Evolutionary conservation across 2,888 invertebrate species (phyloP).

Genomic region (Buathra laborator): DNA sequence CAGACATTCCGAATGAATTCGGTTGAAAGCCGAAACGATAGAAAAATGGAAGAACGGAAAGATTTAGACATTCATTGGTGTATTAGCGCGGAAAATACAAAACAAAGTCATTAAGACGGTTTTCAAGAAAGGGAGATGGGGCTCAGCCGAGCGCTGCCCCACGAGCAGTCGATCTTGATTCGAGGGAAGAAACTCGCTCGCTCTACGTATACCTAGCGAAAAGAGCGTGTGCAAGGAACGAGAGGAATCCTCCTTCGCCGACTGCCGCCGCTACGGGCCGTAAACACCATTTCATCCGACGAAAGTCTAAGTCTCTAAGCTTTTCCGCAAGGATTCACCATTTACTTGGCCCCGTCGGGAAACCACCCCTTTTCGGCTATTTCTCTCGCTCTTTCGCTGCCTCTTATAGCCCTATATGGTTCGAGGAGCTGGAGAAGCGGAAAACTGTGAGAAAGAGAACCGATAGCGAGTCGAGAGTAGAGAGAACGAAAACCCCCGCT

Average conservation of each 20-base stretch:
- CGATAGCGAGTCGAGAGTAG: conserved; percentile 46
- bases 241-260: conserved; percentile 45
- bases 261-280: conserved; percentile 71
- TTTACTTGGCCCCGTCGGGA: conserved; percentile 69
- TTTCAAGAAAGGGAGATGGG: conserved; percentile 38
- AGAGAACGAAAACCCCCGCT: conserved; percentile 68
- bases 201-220: conserved; percentile 35
- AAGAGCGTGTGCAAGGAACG: conserved; percentile 46
- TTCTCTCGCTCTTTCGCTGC: conserved; percentile 54
- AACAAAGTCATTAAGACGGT: conserved; percentile 65
- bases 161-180: conserved; percentile 66
- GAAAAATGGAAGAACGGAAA: neutral
- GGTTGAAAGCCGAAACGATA: neutral
- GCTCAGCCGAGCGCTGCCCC: conserved; percentile 34
- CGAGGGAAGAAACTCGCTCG: conserved; percentile 54
- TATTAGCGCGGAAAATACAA: conserved; percentile 38
- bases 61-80: neutral
- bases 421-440: conserved; percentile 38
- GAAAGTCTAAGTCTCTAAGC: conserved; percentile 82
- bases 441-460: conserved; percentile 31
- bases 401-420: conserved; percentile 54
- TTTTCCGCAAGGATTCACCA: conserved; percentile 82
- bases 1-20: neutral
- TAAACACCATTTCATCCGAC: conserved; percentile 80
- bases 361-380: conserved; percentile 69